phyloP scores from a whole-genome alignment of 1,140 invertebrate species.

The Lasioglossum baleicum region DNA sequence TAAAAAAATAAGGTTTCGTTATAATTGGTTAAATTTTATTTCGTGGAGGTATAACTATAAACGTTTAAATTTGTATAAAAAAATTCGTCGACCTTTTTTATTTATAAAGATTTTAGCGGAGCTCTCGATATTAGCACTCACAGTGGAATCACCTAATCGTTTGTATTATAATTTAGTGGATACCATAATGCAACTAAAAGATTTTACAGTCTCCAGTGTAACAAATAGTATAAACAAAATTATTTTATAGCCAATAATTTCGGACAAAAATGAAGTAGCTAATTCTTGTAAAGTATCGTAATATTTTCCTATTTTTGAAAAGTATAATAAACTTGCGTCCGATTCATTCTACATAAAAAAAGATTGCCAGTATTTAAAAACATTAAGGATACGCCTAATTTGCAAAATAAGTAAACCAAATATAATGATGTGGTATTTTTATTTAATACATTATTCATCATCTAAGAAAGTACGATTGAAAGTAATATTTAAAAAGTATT shows the following conservation, averaged over 20 bases:
- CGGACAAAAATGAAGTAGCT: neutral
- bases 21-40: neutral
- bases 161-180: neutral
- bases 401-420: neutral
- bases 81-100: neutral
- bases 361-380: conserved; percentile 6
- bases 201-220: neutral
- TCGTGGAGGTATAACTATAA: neutral
- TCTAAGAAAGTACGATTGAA: neutral
- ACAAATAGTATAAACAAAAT: neutral
- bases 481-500: neutral
- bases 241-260: conserved; percentile 1
- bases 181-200: neutral
- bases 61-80: neutral
- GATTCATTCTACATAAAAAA: conserved; percentile 5
- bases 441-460: conserved; percentile 14
- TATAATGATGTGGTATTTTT: neutral
- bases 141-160: neutral
- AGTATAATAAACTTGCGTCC: neutral
- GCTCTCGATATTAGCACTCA: neutral
- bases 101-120: neutral
- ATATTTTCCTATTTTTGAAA: neutral
- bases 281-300: neutral
- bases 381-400: neutral
- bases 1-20: neutral